Evolutionary conservation across 1,140 invertebrate genomes (phyloP).

Genomic region (Cydia splendana): DNA sequence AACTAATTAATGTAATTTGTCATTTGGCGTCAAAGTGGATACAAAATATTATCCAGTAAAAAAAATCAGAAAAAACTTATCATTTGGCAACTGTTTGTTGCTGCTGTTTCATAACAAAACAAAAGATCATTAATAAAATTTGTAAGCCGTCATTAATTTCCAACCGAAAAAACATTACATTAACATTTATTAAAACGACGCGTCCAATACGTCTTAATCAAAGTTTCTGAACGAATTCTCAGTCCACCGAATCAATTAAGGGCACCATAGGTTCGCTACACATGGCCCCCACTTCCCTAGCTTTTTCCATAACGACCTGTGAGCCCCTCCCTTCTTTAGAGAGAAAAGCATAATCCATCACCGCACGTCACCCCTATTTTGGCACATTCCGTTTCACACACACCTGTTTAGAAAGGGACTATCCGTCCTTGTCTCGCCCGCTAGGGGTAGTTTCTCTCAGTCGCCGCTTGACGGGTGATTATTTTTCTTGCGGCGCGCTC

Average conservation of each 20-base stretch:
- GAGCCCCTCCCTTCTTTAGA: slow-evolving; percentile 80
- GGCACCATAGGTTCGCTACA: slow-evolving; percentile 65
- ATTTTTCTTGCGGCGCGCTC: slow-evolving; percentile 81
- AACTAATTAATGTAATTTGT: slow-evolving; percentile 8
- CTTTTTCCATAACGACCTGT: slow-evolving; percentile 82
- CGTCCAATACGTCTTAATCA: slow-evolving; percentile 30
- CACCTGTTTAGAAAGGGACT: slow-evolving; percentile 46
- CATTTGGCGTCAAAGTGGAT: not conserved
- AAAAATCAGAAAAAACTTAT: slow-evolving; percentile 10
- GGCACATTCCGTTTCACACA: slow-evolving; percentile 63
- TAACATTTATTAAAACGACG: slow-evolving; percentile 33
- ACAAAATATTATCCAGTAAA: not conserved
- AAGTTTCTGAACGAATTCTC: slow-evolving; percentile 23
- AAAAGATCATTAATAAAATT: slow-evolving; percentile 29
- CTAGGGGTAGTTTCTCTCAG: slow-evolving; percentile 81
- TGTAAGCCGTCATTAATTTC: slow-evolving; percentile 38
- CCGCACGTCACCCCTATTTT: slow-evolving; percentile 81
- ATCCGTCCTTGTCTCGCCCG: slow-evolving; percentile 62
- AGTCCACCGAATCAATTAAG: slow-evolving; percentile 66
- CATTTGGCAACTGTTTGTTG: slow-evolving; percentile 23
- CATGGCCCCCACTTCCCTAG: slow-evolving; percentile 77
- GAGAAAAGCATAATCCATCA: slow-evolving; percentile 82
- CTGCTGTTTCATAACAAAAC: not conserved
- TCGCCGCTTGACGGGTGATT: slow-evolving; percentile 81
- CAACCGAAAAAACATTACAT: slow-evolving; percentile 45